Conservation (phyloP, 2,888 invertebrate species). For the Eremobia ochroleuca region DNA sequence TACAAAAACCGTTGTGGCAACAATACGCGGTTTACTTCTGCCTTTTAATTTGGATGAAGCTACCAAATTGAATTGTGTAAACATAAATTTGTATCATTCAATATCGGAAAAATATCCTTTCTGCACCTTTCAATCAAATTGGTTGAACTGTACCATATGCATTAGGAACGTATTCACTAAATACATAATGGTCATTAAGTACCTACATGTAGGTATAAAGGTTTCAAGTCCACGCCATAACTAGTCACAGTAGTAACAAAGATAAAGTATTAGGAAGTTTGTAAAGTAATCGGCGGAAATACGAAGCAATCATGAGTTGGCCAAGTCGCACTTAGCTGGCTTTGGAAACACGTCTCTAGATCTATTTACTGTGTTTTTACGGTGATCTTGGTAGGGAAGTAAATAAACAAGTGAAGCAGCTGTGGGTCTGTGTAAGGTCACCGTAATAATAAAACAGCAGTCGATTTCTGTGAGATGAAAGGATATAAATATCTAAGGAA, state of each 20-base stretch:
- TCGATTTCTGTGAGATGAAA: not conserved
- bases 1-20: conserved; percentile 11
- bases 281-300: conserved; percentile 63
- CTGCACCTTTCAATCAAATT: not conserved
- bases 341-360: conserved; percentile 25
- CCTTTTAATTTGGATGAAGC: not conserved
- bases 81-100: not conserved
- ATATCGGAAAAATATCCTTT: not conserved
- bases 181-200: not conserved
- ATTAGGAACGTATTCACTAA: not conserved
- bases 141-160: not conserved
- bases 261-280: conserved; percentile 42
- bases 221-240: conserved; percentile 1
- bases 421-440: conserved; percentile 18
- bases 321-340: conserved; percentile 48
- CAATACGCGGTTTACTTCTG: not conserved
- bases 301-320: conserved; percentile 66
- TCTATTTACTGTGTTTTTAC: conserved; percentile 20
- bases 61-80: not conserved
- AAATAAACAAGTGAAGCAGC: conserved; percentile 39
- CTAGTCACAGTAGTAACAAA: conserved; percentile 18
- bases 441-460: conserved; percentile 13
- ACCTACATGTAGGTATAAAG: not conserved
- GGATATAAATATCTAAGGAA: not conserved
- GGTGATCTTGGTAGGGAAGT: conserved; percentile 26